phyloP scores from a whole-genome alignment of 2,113 vertebrate genomes.

The Myxocyprinus asiaticus region DNA sequence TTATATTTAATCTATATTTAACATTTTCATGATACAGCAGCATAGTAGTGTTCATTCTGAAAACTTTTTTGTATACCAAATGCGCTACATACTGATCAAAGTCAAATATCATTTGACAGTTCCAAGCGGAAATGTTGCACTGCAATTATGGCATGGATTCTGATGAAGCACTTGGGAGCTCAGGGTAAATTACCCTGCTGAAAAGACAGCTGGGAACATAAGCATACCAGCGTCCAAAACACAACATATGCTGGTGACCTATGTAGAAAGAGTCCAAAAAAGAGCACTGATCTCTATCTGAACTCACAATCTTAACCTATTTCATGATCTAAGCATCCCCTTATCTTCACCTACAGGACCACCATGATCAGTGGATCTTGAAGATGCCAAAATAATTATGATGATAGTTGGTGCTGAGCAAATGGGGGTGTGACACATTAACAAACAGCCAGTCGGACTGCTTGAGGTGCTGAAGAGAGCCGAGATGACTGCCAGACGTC shows the following conservation, averaged over 20 bases:
- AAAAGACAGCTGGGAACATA: no score
- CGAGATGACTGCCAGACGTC: constrained; percentile 67
- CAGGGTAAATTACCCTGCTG: not conserved
- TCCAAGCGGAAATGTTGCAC: not conserved
- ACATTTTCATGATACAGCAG: constrained; percentile 29
- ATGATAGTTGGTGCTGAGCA: constrained; percentile 58
- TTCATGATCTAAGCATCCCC: not conserved
- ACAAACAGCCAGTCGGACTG: constrained; percentile 66
- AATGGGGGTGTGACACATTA: constrained; percentile 59
- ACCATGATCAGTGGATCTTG: constrained; percentile 57
- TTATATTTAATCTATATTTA: not conserved
- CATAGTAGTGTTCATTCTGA: constrained; percentile 49
- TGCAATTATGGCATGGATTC: not conserved
- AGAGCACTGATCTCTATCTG: not conserved
- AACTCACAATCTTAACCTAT: not conserved
- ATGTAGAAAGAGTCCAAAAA: no score
- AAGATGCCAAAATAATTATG: constrained; percentile 76
- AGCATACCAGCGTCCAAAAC: no score
- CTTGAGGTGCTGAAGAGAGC: constrained; percentile 55
- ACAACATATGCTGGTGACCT: no score
- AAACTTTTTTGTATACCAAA: not conserved
- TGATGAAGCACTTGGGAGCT: not conserved
- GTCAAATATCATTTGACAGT: not conserved
- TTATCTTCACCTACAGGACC: not conserved
- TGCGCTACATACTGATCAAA: not conserved